Evolutionary conservation across 2,888 invertebrate species (phyloP), one percentile per base, ranked within the genome.

Genomic region (Noctuana brunneofusca): DNA sequence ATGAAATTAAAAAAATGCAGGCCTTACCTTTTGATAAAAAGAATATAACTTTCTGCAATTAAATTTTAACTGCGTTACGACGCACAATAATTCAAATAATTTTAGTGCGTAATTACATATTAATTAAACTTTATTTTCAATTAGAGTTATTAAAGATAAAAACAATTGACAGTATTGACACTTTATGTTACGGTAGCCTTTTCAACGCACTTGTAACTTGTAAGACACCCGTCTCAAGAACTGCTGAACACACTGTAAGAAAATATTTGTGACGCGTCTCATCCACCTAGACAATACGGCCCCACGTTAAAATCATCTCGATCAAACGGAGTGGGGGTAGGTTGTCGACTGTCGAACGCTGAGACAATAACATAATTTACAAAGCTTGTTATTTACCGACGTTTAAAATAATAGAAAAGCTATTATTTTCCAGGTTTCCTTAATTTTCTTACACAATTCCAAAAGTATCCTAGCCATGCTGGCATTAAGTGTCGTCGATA

Each of bases 281-380:
- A 64, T 63, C 66, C 48, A 65, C 53, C 65, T 66, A 71, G 68
- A 69, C 69, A 67, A 66, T 57, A 59, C 64, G 69, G 69, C 71
- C 66, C 64, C 66, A 65, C 60, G 41, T 55, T 35, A 62, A 62
- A 49, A 62, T 55, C 62, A 62, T 62, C 66, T 58, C 64, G 38
- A 66, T 69, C 65, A 52, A 55, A 50, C 52, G 65, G 68, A 69
- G 72, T 69, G 72, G 72, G 72, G 72, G 70, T 52, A 71, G 68
- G 72, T 68, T 69, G 69, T 53, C 65, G 64, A 67, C 64, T 68
- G 68, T 55, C 68, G 65, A 67, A 65, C 68, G 65, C 12, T 52
- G 20, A 50, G 50, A 58, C 20, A 59, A 43, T 20, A 59, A 41
- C 4, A 16, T 24, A 3, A 43, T 58, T 50, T 58, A n/a, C 30